Percentiles rank a stretch among this genome's conserved stretches.
phyloP scores from a whole-genome alignment of 2,113 vertebrate species.

The Cacatua alba region DNA sequence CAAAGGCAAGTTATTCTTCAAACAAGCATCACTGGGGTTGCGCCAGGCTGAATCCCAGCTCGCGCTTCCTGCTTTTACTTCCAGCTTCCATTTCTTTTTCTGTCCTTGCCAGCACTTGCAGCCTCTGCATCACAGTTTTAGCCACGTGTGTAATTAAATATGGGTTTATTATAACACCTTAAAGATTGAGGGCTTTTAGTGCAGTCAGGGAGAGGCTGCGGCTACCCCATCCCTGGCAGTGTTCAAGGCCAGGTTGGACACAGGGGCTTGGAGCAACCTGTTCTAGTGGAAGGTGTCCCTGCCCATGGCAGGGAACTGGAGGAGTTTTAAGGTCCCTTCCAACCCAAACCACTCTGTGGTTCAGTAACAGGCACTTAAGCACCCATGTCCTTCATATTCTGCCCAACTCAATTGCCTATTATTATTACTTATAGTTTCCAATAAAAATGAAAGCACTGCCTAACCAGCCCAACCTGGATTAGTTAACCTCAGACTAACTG shows the following conservation, averaged over 20 bases:
- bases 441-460: no score
- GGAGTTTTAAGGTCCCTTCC: no score
- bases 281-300: neutral
- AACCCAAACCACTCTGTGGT: no score
- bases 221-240: neutral
- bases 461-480: no score
- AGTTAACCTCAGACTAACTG: no score
- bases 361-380: no score
- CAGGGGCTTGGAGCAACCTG: neutral
- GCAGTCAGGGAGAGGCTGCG: neutral
- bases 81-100: slow-evolving; percentile 23
- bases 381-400: no score
- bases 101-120: neutral
- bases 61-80: neutral
- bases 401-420: no score
- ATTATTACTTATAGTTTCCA: no score
- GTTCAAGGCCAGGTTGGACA: neutral
- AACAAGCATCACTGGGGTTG: neutral
- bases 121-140: neutral
- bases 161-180: neutral
- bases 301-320: no score
- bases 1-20: neutral
- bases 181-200: neutral
- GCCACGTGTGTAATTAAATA: neutral
- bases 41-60: neutral